Evolutionary conservation across 2,888 invertebrate genomes (phyloP), one percentile per base, ranked within the genome.

Genomic region (Philereme vetulata): DNA sequence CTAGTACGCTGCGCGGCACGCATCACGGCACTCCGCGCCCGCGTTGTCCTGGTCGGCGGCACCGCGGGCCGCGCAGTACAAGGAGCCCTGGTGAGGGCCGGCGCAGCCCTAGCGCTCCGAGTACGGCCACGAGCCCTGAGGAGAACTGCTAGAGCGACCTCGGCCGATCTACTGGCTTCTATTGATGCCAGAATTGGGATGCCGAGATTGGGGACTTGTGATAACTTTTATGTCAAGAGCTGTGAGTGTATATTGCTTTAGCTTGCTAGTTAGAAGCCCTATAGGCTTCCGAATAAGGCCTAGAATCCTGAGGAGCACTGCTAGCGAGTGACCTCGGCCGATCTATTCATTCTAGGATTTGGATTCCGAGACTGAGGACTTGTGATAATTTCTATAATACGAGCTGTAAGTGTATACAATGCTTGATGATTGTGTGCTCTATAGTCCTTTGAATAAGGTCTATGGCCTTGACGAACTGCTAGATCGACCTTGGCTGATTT

Each of bases 21-120:
- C 72, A 97, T 99, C 51, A 94, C 95, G 36, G 95, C 96, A 10
- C 93, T 98, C 60, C 94, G 95, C 42, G 98, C 99, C 0, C 95
- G 96, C 75, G 94, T 99, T 35, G 96, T 99, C 35, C 88, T 99
- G 42, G 98, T 98, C 0, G 97, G 98, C 77, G 96, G 97, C 68
- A 95, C 96, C 51, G 98, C 98, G 6, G 95, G 96, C 72, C 96
- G 93, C 78, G 92, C 96, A 44, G 99, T 99, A 8, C 98, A 98
- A 87, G 97, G 98, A 76, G 95, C 96, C 77, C 92, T 99, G 54
- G 93, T 96, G 0, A 63, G 93, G 94, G 75, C 93, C 40, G 78
- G 81, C 38, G 96, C 98, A n/a, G 97, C 98, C 0, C 92, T 99
- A 8, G 96, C 98, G 0, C 92, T 96, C 49, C 97, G 97, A 81